These are phyloP conservation scores for Arrhopalites spinosus DNA, from an alignment of 2,888 invertebrate genomes.

Conservation along the genomic window DNA sequence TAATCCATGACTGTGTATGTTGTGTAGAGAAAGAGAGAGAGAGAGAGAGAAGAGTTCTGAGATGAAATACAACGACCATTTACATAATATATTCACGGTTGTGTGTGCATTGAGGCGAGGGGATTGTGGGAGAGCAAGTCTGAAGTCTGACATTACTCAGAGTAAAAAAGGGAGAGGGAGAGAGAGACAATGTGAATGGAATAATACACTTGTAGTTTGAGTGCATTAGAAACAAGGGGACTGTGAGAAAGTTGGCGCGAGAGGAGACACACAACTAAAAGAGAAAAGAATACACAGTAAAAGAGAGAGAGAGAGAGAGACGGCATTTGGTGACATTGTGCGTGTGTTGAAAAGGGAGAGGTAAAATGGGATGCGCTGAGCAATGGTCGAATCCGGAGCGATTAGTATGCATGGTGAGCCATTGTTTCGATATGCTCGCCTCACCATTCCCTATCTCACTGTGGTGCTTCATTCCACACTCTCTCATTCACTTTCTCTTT, in stretches of 20 bases:
- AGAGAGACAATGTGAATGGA: not conserved
- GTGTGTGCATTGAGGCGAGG: not conserved
- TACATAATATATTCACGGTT: conserved; percentile 32
- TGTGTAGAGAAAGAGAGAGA: not conserved
- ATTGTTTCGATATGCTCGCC: conserved; percentile 40
- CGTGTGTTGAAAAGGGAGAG: conserved; percentile 30
- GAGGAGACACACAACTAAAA: not conserved
- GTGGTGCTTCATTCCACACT: not conserved
- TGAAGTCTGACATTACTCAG: conserved; percentile 21
- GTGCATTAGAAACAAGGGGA: conserved; percentile 10
- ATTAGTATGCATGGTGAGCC: conserved; percentile 40
- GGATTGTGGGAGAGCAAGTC: conserved; percentile 20
- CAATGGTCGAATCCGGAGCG: conserved; percentile 28
- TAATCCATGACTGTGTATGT: not conserved
- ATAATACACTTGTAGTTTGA: conserved; percentile 21
- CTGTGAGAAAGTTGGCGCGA: conserved; percentile 2
- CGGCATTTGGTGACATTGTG: conserved; percentile 13
- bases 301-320: not conserved
- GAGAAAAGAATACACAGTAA: not conserved
- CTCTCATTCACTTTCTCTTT: not conserved
- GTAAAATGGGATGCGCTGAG: conserved; percentile 34
- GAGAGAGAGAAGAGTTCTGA: not conserved
- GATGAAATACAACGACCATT: conserved; percentile 31
- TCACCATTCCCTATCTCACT: conserved; percentile 16
- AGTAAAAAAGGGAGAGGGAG: not conserved